phyloP scores from a whole-genome alignment of 1,140 invertebrate genomes.

The Drosophila pruinosa region DNA sequence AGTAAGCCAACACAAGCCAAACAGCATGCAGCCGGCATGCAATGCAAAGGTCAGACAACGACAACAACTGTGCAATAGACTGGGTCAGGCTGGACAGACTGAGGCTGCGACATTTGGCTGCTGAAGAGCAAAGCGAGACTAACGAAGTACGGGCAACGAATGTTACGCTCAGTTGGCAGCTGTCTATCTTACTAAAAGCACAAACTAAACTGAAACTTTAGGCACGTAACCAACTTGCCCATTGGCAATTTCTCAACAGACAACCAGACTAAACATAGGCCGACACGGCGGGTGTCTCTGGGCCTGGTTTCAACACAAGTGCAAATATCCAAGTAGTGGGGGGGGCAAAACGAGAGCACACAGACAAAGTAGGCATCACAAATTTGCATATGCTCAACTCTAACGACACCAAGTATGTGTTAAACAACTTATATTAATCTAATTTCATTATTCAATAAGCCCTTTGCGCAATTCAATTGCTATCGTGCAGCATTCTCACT shows the following conservation, averaged over 20 bases:
- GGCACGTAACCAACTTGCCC: conserved; percentile 41
- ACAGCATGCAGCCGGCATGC: conserved; percentile 25
- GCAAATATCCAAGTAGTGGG: background rate
- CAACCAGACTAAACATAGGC: conserved; percentile 1
- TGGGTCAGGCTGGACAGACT: conserved; percentile 7
- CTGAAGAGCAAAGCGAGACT: conserved; percentile 12
- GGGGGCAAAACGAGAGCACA: background rate
- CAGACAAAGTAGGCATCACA: background rate
- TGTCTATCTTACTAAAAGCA: conserved; percentile 49
- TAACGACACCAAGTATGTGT: background rate
- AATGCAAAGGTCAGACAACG: conserved; percentile 64
- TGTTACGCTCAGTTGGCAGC: conserved; percentile 59
- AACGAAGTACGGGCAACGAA: conserved; percentile 21
- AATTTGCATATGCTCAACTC: background rate
- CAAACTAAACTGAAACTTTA: conserved; percentile 49
- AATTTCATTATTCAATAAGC: background rate
- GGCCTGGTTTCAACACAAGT: conserved; percentile 1
- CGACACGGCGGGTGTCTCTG: background rate
- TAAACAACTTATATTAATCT: background rate
- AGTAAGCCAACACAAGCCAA: conserved; percentile 21
- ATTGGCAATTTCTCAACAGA: conserved; percentile 36
- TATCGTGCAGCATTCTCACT: background rate
- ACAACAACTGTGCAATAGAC: conserved; percentile 22
- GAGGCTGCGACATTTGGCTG: conserved; percentile 19
- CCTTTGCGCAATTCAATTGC: background rate